Evolutionary conservation across 2,888 invertebrate genomes (phyloP), one percentile per base, ranked within the genome.

Genomic region (Netelia fuscicornis): DNA sequence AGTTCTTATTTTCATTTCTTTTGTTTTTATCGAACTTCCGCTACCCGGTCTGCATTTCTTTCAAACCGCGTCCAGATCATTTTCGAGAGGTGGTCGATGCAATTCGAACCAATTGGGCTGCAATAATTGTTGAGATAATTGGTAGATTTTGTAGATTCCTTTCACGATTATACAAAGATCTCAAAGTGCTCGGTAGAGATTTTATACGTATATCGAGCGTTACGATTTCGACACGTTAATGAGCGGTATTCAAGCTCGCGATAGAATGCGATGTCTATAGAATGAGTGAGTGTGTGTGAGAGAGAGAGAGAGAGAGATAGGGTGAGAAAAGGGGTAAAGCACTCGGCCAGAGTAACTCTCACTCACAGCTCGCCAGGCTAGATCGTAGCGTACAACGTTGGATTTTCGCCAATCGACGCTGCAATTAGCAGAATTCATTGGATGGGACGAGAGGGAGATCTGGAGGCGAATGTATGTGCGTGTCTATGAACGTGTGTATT

Each of bases 371-470:
- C 72, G 56, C 58, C 75, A 74, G 77, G 79, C 83, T 56, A 77
- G 72, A 65, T 75, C 75, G 79, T 70, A 78, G 78, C 65, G 62
- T 44, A 68, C 88, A 86, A 78, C 87, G 88, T 88, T 90, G 90
- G 88, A 90, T 90, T 90, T 90, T 86, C 90, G 91, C 90, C 91
- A 91, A 91, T 91, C 90, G 91, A 87, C 87, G 76, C 84, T 86
- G 90, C 90, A 92, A 92, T 92, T 92, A 92, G 90, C 89, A 88
- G 89, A 91, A 92, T 92, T 92, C 91, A 91, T 76, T 85, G 88
- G 87, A 89, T 88, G 62, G 20, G 58, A 58, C 37, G 20, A 20
- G 23, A 20, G 58, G 58, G 58, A 6, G 60, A 42, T 30, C 48
- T 30, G 42, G 67, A 67, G 37, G 17, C 17, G 20, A 20, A 30